phyloP scores from a whole-genome alignment of 2,888 invertebrate species.

The Microplitis manilae region DNA sequence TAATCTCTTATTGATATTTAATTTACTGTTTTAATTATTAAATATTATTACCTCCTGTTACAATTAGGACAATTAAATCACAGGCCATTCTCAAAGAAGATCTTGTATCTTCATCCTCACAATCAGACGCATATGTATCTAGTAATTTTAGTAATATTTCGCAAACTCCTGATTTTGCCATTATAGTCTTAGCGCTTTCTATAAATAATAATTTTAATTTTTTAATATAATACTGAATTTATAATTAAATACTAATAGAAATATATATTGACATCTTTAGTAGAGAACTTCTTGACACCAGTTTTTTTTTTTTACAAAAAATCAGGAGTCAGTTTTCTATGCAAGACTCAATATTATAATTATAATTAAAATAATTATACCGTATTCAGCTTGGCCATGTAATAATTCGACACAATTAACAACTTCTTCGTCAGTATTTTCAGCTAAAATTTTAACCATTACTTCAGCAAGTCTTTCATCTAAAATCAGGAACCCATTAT shows the following conservation, averaged over 20 bases:
- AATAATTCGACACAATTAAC: slow-evolving; percentile 85
- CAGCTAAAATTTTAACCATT: slow-evolving; percentile 78
- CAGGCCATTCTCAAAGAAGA: slow-evolving; percentile 87
- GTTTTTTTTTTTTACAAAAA: no score
- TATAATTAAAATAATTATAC: slow-evolving; percentile 64
- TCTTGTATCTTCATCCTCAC: slow-evolving; percentile 78
- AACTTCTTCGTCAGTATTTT: slow-evolving; percentile 74
- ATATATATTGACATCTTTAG: no score
- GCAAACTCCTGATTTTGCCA: slow-evolving; percentile 84
- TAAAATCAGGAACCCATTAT: slow-evolving; percentile 71
- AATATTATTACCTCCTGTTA: slow-evolving; percentile 82
- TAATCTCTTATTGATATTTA: background rate
- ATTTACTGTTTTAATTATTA: slow-evolving; percentile 6
- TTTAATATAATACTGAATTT: background rate
- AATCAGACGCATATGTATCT: slow-evolving; percentile 78
- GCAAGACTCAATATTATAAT: background rate
- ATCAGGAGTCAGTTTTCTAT: no score
- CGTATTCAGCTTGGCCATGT: slow-evolving; percentile 84
- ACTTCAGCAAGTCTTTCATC: slow-evolving; percentile 75
- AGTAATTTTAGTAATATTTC: slow-evolving; percentile 83
- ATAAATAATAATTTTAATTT: slow-evolving; percentile 56
- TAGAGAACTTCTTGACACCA: no score
- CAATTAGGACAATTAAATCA: slow-evolving; percentile 86
- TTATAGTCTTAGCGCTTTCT: slow-evolving; percentile 84
- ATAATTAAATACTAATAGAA: no score